A percentile compares a stretch with the other conserved stretches of the same genome.
Evolutionary conservation across 2,113 vertebrate genomes (phyloP).

Genomic region (Helogale parvula): DNA sequence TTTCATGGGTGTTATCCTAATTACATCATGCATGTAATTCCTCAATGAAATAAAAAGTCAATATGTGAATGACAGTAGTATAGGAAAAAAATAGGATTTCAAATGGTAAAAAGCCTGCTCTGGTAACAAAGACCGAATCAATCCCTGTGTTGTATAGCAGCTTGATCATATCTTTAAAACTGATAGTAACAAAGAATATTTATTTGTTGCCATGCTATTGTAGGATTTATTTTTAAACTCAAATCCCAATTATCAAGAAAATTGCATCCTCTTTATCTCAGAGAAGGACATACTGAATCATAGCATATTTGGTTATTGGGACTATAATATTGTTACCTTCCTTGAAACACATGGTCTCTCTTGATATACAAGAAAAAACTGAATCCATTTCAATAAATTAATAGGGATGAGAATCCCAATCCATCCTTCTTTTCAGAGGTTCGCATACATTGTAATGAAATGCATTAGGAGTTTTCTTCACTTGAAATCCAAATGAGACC

Average conservation of each 20-base stretch:
- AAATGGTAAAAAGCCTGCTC: constrained; percentile 73
- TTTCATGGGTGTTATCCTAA: constrained; percentile 81
- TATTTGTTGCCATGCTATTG: constrained; percentile 84
- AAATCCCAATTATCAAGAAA: constrained; percentile 85
- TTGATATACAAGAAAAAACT: constrained; percentile 87
- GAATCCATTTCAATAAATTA: constrained; percentile 93
- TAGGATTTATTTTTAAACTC: constrained; percentile 83
- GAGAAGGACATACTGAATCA: constrained; percentile 82
- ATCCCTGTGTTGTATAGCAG: constrained; percentile 75
- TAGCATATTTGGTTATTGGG: constrained; percentile 86
- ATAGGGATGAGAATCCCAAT: constrained; percentile 90
- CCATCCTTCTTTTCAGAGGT: constrained; percentile 90
- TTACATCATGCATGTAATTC: constrained; percentile 66
- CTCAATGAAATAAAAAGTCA: constrained; percentile 83
- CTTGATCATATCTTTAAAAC: constrained; percentile 82
- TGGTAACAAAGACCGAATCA: constrained; percentile 80
- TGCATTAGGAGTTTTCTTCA: constrained; percentile 91
- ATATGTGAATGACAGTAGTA: constrained; percentile 73
- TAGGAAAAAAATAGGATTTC: constrained; percentile 73
- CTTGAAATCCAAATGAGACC: constrained; percentile 93
- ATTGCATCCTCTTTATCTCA: constrained; percentile 83
- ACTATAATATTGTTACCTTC: constrained; percentile 89
- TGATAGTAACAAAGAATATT: constrained; percentile 83
- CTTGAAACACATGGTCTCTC: constrained; percentile 89
- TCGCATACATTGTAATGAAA: constrained; percentile 92